Conservation (phyloP, 2,113 vertebrate genomes). For the Protobothrops mucrosquamatus region DNA sequence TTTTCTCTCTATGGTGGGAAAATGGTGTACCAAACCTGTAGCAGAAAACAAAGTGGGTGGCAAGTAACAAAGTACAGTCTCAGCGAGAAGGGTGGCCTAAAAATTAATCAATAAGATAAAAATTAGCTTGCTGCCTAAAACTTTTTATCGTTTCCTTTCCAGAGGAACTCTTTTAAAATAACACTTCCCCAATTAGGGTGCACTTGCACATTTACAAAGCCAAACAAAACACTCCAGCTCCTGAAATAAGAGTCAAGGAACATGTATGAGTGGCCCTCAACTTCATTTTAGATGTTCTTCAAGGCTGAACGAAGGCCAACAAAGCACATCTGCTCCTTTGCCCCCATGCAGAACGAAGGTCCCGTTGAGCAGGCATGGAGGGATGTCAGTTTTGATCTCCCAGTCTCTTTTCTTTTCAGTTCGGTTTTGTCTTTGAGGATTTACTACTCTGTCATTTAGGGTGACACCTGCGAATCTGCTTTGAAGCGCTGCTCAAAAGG, state of each 20-base stretch:
- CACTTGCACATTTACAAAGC: neutral
- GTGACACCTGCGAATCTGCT: neutral
- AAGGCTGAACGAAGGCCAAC: neutral
- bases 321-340: neutral
- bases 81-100: too few species aligned
- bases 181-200: neutral
- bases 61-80: neutral
- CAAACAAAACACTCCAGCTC: neutral
- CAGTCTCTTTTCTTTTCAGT: neutral
- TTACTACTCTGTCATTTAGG: neutral
- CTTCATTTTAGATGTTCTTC: neutral
- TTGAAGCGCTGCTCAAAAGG: neutral
- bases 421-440: neutral
- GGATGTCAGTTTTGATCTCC: neutral
- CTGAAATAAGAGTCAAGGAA: neutral
- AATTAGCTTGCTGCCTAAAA: neutral
- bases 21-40: neutral
- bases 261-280: neutral
- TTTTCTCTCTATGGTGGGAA: neutral
- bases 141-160: neutral
- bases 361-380: neutral
- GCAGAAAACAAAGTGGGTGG: neutral
- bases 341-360: neutral
- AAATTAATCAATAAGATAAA: too few species aligned
- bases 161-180: neutral